Evolutionary conservation across 2,797 vertebrate genomes (phyloP), one percentile per base, ranked within the genome.

Genomic region (Triplophysa yarkandensis): DNA sequence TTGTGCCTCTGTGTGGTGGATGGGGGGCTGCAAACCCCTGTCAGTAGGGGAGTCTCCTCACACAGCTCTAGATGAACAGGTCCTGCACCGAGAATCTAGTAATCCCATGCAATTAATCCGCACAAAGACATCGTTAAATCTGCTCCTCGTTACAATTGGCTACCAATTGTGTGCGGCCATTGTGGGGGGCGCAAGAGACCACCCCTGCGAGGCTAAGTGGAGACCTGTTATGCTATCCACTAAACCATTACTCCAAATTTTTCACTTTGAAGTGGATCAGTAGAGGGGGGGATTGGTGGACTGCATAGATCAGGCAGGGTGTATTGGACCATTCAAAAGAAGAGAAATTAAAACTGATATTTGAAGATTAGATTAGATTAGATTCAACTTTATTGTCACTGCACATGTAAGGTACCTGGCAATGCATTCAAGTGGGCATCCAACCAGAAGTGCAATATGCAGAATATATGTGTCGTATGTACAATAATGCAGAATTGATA

Each of bases 81-180:
- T 85, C 88, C 89, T 89, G 90, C 91, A 92, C 93, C 91, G 91
- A 93, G 87, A 87, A 90, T 93, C 93, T 93, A 91, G 92, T 94
- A 95, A 94, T 96, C 93, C 94, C 94, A 94, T 92, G 92, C 93
- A 96, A 95, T 95, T 96, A 95, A 93, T 89, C 93, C 90, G 92
- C 90, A 95, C 90, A 95, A 95, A 96, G 93, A 90, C 86, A 93
- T 94, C 92, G 93, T 95, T 97, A 95, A 95, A 93, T 94, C 94
- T 94, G 90, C 88, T 91, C 89, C 86, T 87, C 79, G 76, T 81
- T 83, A 85, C 84, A 89, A 85, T 87, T 87, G 85, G 87, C 85
- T 84, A 85, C 83, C 85, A 86, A 88, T 88, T 91, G 89, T 89
- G 86, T 86, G 84, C 85, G 85, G 86, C 84, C 82, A 90, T 91